Conservation (phyloP, 2,888 invertebrate genomes). For the Pomacea canaliculata region DNA sequence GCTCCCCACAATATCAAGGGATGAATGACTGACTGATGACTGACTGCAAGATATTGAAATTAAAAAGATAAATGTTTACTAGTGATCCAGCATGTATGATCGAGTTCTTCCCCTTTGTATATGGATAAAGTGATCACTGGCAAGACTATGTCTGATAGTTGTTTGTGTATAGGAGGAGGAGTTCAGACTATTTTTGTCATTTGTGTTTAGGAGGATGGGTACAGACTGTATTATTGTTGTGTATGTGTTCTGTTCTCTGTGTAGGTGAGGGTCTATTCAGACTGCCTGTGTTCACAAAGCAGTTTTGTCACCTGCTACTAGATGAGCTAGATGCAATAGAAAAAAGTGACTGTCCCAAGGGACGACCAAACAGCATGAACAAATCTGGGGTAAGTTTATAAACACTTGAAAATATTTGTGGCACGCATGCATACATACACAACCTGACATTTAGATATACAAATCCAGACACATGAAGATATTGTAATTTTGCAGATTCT, state of each 20-base stretch:
- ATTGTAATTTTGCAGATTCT: too few relatives aligned
- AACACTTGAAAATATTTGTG: background rate
- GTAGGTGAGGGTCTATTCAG: slow-evolving; percentile 63
- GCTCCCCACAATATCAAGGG: too few relatives aligned
- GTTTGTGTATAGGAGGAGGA: background rate
- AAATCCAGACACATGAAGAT: too few relatives aligned
- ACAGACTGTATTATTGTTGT: background rate
- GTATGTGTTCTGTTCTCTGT: background rate
- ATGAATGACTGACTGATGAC: too few relatives aligned
- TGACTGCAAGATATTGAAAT: too few relatives aligned
- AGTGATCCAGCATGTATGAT: too few relatives aligned
- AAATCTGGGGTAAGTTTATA: slow-evolving; percentile 67
- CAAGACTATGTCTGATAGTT: background rate
- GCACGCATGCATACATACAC: background rate
- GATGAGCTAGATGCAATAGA: slow-evolving; percentile 70
- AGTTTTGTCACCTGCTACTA: slow-evolving; percentile 66
- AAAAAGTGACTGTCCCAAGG: slow-evolving; percentile 66
- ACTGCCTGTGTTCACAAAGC: slow-evolving; percentile 68
- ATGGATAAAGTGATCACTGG: background rate
- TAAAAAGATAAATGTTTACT: too few relatives aligned
- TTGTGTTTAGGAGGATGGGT: background rate
- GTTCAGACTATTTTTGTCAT: background rate
- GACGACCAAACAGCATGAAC: slow-evolving; percentile 71
- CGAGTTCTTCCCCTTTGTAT: too few relatives aligned
- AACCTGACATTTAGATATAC: too few relatives aligned